Conservation (phyloP, 2,797 vertebrate species). For the Notoglanidium macrostoma region DNA sequence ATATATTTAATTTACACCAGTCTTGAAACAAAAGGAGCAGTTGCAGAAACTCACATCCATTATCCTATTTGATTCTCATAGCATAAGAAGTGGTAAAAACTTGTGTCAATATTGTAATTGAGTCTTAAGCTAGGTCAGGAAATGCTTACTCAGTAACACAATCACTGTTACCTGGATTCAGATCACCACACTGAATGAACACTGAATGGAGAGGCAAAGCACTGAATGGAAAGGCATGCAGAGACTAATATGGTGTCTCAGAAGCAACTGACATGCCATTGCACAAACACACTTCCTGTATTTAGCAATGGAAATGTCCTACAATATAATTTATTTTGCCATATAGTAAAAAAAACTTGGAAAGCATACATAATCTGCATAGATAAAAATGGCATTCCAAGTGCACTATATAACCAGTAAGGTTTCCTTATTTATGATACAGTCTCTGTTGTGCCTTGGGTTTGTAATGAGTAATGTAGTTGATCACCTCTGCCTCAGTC, state of each 20-base stretch:
- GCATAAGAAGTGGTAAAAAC: not conserved
- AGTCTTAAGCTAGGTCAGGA: not conserved
- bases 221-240: not conserved
- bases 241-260: not conserved
- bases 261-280: not conserved
- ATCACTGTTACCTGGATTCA: not conserved
- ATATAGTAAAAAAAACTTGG: not conserved
- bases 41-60: not conserved
- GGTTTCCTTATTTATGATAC: not conserved
- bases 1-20: not conserved
- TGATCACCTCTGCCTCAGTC: constrained; percentile 86
- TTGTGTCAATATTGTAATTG: not conserved
- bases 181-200: not conserved
- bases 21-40: not conserved
- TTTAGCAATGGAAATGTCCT: not conserved
- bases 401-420: not conserved
- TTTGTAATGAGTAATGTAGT: constrained; percentile 3
- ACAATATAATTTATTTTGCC: not conserved
- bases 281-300: not conserved
- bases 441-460: not conserved
- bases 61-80: not conserved
- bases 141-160: not conserved
- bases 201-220: not conserved
- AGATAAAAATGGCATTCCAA: not conserved
- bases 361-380: not conserved